These are phyloP conservation scores for Agonopterix arenella DNA, from an alignment of 2,888 invertebrate genomes.

Conservation along the genomic window DNA sequence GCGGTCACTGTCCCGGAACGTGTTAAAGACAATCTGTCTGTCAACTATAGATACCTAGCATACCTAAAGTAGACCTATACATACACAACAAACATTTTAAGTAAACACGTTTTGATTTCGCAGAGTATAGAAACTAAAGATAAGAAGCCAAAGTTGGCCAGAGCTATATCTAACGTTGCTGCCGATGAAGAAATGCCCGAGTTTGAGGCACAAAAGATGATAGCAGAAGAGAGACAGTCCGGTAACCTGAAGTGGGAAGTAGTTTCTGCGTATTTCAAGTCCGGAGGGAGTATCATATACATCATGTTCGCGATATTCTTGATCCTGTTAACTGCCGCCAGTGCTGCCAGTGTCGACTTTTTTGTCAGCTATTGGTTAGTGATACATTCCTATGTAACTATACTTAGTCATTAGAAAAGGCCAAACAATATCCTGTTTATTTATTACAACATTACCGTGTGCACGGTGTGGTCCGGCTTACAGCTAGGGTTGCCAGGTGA, in stretches of 20 bases:
- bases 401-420: too few species aligned
- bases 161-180: constrained; percentile 21
- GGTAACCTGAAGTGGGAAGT: constrained; percentile 61
- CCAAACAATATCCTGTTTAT: too few species aligned
- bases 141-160: constrained; percentile 11
- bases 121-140: constrained; percentile 27
- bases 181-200: constrained; percentile 43
- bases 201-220: constrained; percentile 56
- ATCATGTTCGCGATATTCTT: constrained; percentile 39
- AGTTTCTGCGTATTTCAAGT: constrained; percentile 47
- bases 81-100: too few species aligned
- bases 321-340: constrained; percentile 70
- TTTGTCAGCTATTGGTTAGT: constrained; percentile 83
- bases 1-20: too few species aligned
- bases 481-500: too few species aligned
- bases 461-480: too few species aligned
- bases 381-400: too few species aligned
- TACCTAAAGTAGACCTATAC: too few species aligned
- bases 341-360: constrained; percentile 81
- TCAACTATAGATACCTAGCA: too few species aligned
- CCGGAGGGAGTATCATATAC: constrained; percentile 50
- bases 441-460: too few species aligned
- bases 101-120: background rate
- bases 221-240: constrained; percentile 54
- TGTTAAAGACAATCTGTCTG: background rate